Evolutionary conservation across 2,797 vertebrate species (phyloP).

Genomic region (Siniperca obscura): DNA sequence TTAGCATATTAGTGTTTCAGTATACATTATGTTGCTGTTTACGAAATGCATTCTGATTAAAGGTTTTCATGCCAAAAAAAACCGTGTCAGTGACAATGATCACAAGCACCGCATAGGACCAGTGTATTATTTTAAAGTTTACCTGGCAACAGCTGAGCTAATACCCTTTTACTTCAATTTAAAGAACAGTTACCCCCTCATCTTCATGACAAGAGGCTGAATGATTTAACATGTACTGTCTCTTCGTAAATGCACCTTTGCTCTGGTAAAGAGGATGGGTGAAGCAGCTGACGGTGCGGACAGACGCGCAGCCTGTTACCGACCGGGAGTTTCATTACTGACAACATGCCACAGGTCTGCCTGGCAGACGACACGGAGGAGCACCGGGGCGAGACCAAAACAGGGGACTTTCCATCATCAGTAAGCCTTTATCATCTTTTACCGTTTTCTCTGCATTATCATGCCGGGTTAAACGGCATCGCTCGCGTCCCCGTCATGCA

Average conservation of each 20-base stretch:
- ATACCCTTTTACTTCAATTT: background rate
- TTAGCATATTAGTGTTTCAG: background rate
- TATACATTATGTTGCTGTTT: too few species aligned
- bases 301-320: background rate
- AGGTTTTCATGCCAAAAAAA: background rate
- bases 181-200: background rate
- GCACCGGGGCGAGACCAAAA: slow-evolving; percentile 7
- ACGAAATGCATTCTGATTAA: background rate
- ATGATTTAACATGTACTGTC: background rate
- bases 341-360: slow-evolving; percentile 35
- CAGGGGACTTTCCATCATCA: slow-evolving; percentile 29
- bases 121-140: background rate
- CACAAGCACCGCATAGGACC: background rate
- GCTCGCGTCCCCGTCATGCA: background rate
- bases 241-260: background rate
- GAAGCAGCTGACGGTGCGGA: slow-evolving; percentile 7
- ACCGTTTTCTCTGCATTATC: background rate
- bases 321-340: slow-evolving; percentile 27
- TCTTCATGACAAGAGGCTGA: background rate
- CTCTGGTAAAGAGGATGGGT: background rate
- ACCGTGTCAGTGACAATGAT: background rate
- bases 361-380: slow-evolving; percentile 39
- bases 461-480: background rate
- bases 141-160: slow-evolving; percentile 57
- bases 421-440: slow-evolving; percentile 50